phyloP scores from a whole-genome alignment of 2,113 vertebrate species.

The Lontra canadensis region DNA sequence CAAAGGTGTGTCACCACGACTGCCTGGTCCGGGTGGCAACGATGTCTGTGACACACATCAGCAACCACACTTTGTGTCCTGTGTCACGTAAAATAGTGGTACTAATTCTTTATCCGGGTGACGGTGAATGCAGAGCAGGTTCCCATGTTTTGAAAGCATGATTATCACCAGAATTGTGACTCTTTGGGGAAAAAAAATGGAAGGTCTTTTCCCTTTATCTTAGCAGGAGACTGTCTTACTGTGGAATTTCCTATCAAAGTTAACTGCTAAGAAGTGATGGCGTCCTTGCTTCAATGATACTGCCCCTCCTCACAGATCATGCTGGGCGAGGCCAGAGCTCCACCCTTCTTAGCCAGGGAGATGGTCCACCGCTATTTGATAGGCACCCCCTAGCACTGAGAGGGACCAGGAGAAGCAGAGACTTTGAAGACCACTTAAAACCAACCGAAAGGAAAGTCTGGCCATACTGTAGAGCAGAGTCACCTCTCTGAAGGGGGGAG shows the following conservation, averaged over 20 bases:
- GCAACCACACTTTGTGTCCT: not conserved
- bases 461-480: not conserved
- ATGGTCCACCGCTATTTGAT: rapidly evolving
- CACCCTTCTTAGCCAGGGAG: not conserved
- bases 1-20: slow-evolving; percentile 47
- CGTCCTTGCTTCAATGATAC: not conserved
- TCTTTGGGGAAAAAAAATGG: not conserved
- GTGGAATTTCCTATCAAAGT: not conserved
- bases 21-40: not conserved
- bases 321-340: not conserved
- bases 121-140: not conserved
- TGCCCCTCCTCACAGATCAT: too few species aligned
- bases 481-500: not conserved
- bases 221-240: too few species aligned
- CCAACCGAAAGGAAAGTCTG: not conserved
- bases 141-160: not conserved
- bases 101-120: not conserved
- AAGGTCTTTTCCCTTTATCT: rapidly evolving
- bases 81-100: rapidly evolving
- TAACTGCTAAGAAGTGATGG: not conserved
- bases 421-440: not conserved
- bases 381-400: not conserved
- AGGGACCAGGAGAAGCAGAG: not conserved
- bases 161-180: rapidly evolving
- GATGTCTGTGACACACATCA: not conserved